These are phyloP conservation scores for Zaprionus ghesquierei DNA, from an alignment of 1,140 invertebrate species.

Conservation along the genomic window DNA sequence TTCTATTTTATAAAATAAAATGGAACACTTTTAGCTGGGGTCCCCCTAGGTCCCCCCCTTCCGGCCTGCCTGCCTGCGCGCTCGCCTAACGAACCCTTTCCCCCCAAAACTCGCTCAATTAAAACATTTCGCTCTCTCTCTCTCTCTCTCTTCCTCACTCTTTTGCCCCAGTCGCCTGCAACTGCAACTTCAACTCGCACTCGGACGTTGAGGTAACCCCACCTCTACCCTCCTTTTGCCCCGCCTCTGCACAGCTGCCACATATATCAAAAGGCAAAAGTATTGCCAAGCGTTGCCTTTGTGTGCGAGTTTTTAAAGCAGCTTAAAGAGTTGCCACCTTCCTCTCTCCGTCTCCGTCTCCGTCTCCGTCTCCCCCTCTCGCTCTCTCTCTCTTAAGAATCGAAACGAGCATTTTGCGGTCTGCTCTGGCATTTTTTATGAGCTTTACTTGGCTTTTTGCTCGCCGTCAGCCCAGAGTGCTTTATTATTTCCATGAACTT, in stretches of 20 bases:
- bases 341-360: not conserved
- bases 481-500: conserved; percentile 23
- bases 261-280: conserved; percentile 31
- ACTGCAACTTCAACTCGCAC: conserved; percentile 1
- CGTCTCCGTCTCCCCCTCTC: not conserved
- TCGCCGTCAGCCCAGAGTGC: not conserved
- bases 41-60: not conserved
- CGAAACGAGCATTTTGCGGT: conserved; percentile 16
- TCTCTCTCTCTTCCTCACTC: not conserved
- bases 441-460: conserved; percentile 26
- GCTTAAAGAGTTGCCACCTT: conserved; percentile 48
- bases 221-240: not conserved
- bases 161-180: not conserved
- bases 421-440: conserved; percentile 58
- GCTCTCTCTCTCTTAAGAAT: not conserved
- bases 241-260: not conserved
- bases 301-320: conserved; percentile 42
- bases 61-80: not conserved
- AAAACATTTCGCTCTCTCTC: conserved; percentile 13
- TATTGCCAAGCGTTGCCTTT: conserved; percentile 19
- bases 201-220: not conserved
- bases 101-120: conserved; percentile 25
- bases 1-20: conserved; percentile 9
- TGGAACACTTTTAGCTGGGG: not conserved
- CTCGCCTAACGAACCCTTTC: not conserved